Evolutionary conservation across 2,113 vertebrate species (phyloP).

Genomic region (Proteles cristata): DNA sequence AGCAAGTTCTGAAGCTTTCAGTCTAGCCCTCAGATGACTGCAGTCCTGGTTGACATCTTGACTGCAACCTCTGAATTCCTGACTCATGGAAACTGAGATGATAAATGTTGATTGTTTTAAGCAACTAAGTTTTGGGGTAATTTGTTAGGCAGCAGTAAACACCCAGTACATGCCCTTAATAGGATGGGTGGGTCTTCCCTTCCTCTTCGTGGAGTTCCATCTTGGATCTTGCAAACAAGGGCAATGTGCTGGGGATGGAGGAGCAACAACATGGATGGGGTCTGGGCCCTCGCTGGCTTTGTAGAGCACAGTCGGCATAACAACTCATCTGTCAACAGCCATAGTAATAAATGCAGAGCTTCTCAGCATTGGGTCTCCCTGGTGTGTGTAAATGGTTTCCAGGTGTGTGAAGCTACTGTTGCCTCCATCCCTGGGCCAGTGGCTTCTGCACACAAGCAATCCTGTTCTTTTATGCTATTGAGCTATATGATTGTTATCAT

Average conservation of each 20-base stretch:
- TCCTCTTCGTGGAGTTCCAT: background rate
- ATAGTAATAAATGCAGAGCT: background rate
- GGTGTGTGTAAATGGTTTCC: background rate
- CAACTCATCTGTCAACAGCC: background rate
- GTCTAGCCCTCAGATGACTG: background rate
- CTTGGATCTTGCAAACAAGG: background rate
- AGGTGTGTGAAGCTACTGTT: background rate
- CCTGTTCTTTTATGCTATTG: background rate
- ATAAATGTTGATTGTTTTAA: background rate
- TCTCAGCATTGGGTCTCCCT: background rate
- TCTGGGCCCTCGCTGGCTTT: background rate
- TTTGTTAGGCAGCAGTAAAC: background rate
- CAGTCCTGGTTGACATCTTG: background rate
- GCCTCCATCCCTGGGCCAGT: background rate
- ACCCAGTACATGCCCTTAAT: background rate
- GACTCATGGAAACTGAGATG: background rate
- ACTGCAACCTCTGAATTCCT: background rate
- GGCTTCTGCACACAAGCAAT: background rate
- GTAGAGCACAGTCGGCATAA: background rate
- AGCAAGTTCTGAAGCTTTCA: background rate
- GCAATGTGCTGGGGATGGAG: background rate
- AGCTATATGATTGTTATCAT: background rate
- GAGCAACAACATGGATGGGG: background rate
- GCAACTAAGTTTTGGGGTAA: background rate
- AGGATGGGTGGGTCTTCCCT: background rate